Percentiles rank a stretch among this genome's conserved stretches.
Conservation (phyloP, 2,797 vertebrate genomes). For the Sebastes iracundus region DNA sequence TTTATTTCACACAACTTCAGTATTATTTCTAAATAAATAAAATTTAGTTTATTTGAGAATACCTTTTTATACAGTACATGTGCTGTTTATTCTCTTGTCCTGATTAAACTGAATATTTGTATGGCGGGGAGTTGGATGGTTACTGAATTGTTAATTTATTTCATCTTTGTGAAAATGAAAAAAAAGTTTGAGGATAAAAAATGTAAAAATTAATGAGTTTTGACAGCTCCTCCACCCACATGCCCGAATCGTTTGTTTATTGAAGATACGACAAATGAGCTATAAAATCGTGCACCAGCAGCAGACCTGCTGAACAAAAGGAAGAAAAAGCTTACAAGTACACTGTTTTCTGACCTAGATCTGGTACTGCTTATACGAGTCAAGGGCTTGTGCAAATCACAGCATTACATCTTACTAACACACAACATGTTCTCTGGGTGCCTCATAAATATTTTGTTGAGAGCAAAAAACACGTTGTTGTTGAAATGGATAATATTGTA, state of each 20-base stretch:
- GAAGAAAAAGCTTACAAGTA: background rate
- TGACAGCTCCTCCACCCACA: slow-evolving; percentile 29
- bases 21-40: background rate
- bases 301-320: slow-evolving; percentile 23
- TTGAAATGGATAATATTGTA: background rate
- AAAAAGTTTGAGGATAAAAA: background rate
- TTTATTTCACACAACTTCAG: background rate
- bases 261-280: slow-evolving; percentile 33
- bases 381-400: background rate
- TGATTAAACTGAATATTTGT: background rate
- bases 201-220: slow-evolving; percentile 7
- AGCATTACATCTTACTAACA: background rate
- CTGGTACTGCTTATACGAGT: background rate
- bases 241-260: slow-evolving; percentile 23
- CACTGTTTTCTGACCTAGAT: slow-evolving; percentile 5
- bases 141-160: background rate
- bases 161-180: background rate
- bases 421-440: background rate
- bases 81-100: background rate
- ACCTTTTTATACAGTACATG: background rate
- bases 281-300: slow-evolving; percentile 18
- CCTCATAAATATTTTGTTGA: background rate
- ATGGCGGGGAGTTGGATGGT: background rate
- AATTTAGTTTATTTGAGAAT: background rate
- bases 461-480: background rate